Conservation (phyloP, 2,113 vertebrate genomes). For the Himantopus leucocephalus region DNA sequence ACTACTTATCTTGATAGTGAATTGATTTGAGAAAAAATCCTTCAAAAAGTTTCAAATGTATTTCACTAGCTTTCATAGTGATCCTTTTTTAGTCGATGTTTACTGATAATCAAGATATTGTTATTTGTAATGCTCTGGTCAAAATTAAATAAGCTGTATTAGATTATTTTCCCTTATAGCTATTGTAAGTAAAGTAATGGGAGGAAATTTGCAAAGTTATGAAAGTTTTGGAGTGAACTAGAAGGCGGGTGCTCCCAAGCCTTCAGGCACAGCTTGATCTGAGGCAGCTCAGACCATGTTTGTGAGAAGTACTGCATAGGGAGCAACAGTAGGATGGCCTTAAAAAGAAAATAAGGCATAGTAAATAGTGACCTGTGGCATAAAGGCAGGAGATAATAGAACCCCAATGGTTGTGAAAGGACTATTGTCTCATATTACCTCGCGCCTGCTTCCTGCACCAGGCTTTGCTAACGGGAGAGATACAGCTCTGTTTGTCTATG, state of each 20-base stretch:
- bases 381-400: neutral
- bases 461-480: neutral
- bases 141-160: neutral
- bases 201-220: neutral
- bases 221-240: neutral
- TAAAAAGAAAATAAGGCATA: neutral
- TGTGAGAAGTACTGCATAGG: neutral
- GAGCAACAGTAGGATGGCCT: neutral
- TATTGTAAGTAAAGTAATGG: neutral
- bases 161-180: neutral
- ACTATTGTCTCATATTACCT: neutral
- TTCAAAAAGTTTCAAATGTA: neutral
- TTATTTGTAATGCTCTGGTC: neutral
- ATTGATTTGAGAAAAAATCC: neutral
- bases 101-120: neutral
- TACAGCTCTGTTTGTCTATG: neutral
- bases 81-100: neutral
- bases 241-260: accelerated
- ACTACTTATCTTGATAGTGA: neutral
- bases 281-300: neutral
- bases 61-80: neutral
- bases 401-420: neutral
- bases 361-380: neutral
- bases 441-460: neutral
- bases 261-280: neutral